Percentiles rank a stretch among this genome's conserved stretches.
Evolutionary conservation across 2,113 vertebrate genomes (phyloP).

Genomic region (Podiceps cristatus): DNA sequence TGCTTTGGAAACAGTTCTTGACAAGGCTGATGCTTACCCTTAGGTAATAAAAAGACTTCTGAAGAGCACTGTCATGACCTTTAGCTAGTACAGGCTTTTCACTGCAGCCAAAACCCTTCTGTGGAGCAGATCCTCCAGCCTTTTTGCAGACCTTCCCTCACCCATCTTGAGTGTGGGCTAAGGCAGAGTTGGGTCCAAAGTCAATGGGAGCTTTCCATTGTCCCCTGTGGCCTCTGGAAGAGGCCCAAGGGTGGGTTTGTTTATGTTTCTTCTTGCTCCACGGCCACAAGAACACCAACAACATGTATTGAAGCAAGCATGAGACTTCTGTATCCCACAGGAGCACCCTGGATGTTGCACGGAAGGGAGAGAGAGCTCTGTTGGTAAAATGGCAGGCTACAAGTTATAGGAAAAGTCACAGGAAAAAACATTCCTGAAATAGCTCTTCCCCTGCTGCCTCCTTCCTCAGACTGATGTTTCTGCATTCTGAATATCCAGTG

Average conservation of each 20-base stretch:
- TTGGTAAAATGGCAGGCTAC: neutral
- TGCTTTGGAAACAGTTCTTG: neutral
- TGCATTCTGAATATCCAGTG: neutral
- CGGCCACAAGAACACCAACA: neutral
- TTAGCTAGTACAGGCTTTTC: neutral
- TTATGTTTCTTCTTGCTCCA: neutral
- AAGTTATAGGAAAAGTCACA: neutral
- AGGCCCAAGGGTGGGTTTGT: neutral
- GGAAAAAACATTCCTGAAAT: neutral
- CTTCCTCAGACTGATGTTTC: neutral
- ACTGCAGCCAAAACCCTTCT: neutral
- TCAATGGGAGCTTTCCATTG: neutral
- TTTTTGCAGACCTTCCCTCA: rapidly evolving
- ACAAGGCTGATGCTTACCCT: neutral
- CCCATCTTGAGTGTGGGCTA: neutral
- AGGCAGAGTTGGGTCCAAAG: neutral
- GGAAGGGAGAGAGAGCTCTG: neutral
- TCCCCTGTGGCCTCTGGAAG: neutral
- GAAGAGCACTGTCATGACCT: neutral
- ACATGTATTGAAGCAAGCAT: neutral
- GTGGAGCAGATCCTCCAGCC: neutral
- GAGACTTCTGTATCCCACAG: neutral
- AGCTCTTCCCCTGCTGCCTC: neutral
- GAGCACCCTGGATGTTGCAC: neutral
- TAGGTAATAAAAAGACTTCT: neutral